A percentile compares a stretch with the other conserved stretches of the same genome.
phyloP scores from a whole-genome alignment of 1,140 invertebrate species.

The Sarcophaga bullata region DNA sequence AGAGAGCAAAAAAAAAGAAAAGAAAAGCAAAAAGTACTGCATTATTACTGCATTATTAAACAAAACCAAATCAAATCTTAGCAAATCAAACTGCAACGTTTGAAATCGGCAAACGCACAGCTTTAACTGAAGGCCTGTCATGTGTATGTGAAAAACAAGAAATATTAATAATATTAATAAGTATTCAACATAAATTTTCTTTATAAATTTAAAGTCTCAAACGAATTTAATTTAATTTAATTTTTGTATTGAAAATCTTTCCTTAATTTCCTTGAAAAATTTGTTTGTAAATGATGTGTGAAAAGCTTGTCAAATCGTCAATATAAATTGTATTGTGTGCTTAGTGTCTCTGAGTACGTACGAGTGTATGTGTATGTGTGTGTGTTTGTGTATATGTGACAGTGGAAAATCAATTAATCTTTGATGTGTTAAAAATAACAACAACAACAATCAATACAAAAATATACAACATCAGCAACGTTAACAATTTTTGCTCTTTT shows the following conservation, averaged over 20 bases:
- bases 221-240: no score
- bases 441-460: constrained; percentile 2
- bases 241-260: no score
- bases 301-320: no score
- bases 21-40: neutral
- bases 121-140: no score
- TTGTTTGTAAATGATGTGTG: no score
- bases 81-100: no score
- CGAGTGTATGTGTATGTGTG: neutral
- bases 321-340: neutral
- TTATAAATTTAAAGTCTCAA: no score
- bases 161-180: no score
- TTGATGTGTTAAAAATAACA: constrained; percentile 11
- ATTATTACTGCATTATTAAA: neutral
- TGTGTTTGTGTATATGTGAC: neutral
- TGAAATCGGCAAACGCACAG: no score
- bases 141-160: no score
- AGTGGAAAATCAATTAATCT: constrained; percentile 22
- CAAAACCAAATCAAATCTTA: neutral
- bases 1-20: neutral
- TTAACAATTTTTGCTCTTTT: neutral
- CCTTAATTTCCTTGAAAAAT: no score
- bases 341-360: neutral
- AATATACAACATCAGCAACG: neutral
- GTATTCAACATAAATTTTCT: no score